Evolutionary conservation across 2,888 invertebrate genomes (phyloP).

Genomic region (Rutpela maculata): DNA sequence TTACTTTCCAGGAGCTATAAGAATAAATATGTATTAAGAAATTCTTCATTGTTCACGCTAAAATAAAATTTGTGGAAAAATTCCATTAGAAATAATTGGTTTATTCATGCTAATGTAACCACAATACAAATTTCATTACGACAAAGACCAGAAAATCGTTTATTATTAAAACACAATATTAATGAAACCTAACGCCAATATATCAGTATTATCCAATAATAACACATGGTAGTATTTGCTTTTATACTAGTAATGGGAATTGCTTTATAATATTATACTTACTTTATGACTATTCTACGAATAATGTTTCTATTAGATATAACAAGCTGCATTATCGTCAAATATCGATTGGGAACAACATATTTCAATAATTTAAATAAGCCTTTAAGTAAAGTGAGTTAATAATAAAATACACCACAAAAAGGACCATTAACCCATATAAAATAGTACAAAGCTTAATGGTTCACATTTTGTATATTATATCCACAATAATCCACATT

Average conservation of each 20-base stretch:
- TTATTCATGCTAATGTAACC: background rate
- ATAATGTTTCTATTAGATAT: background rate
- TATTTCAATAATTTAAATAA: background rate
- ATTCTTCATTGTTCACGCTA: background rate
- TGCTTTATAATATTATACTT: background rate
- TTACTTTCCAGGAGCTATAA: too few species aligned
- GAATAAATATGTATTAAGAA: too few species aligned
- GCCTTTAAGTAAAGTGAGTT: background rate
- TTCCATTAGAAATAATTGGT: background rate
- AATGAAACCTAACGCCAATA: background rate
- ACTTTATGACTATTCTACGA: slow-evolving; percentile 6
- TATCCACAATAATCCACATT: too few species aligned
- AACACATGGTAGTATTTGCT: background rate
- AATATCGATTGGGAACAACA: background rate
- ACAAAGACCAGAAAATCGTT: background rate
- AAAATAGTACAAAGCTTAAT: background rate
- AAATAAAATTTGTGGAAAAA: background rate
- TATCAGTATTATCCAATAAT: background rate
- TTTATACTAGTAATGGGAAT: background rate
- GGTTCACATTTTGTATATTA: too few species aligned
- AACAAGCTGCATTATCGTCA: background rate
- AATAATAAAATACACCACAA: background rate
- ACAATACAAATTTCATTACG: background rate
- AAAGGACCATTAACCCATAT: background rate
- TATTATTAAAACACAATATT: background rate